Base-by-base conservation (phyloP, 2,888 invertebrate species). In the Pyrrhia umbra region DNA sequence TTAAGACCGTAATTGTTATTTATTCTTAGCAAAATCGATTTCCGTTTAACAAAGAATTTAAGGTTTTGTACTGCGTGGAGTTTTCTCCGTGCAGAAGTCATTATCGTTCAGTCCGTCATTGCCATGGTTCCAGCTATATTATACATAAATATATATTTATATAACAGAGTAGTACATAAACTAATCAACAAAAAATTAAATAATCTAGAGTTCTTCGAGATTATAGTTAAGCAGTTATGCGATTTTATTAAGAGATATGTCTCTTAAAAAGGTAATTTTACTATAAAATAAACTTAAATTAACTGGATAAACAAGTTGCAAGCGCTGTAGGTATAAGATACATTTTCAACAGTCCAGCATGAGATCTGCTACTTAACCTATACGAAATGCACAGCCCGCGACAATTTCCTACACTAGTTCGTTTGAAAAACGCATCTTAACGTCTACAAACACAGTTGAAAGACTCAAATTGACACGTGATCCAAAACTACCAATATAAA, bases 371-470 rank as follows among this genome's bases (percentile, higher is more conserved):
- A 87, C 89, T 90, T 93, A 92, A 82, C 79, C 88, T 93, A 93
- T 77, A 86, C 81, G 77, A 88, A 81, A 91, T 88, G 90, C 93
- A 94, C 94, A 94, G 94, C 94, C 93, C 86, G 88, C 88, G 86
- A 89, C 85, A 85, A 87, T 88, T 79, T 86, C 62, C 88, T 92
- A 92, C 85, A 80, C 89, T 92, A 91, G 83, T 86, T 88, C 86
- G 82, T 88, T 87, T 82, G 82, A 85, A 83, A 88, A 87, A 85
- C 78, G 77, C 82, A 79, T 82, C 85, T 85, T 87, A 85, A 79
- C 69, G 78, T 79, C 84, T 88, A 88, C 86, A 83, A 85, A 87
- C 81, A 71, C 64, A 80, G 82, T 85, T 85, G 81, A 88, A 87
- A 84, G 85, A 88, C 85, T 82, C 81, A 88, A 90, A 92, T 91